Evolutionary conservation across 1,140 invertebrate species (phyloP).

Genomic region (Sminthurinus signatus): DNA sequence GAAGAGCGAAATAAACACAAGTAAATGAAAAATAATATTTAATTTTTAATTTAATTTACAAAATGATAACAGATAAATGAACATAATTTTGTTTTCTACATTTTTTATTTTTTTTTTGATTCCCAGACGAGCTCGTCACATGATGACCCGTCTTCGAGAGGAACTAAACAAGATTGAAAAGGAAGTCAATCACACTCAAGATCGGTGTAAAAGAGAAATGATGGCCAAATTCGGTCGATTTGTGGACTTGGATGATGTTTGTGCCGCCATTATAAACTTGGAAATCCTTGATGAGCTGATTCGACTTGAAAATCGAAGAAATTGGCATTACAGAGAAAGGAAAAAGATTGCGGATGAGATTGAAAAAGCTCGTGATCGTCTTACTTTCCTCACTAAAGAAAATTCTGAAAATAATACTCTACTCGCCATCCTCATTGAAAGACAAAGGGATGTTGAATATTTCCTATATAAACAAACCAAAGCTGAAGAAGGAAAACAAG

Average conservation of each 20-base stretch:
- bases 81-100: no score
- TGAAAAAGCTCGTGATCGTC: slow-evolving; percentile 12
- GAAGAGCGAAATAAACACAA: slow-evolving; percentile 17
- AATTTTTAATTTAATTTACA: not conserved
- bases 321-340: slow-evolving; percentile 23
- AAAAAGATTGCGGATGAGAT: slow-evolving; percentile 15
- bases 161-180: slow-evolving; percentile 29
- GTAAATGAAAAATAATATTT: slow-evolving; percentile 2
- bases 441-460: slow-evolving; percentile 30
- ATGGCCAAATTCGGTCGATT: slow-evolving; percentile 26
- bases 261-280: slow-evolving; percentile 35
- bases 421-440: slow-evolving; percentile 28
- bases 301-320: slow-evolving; percentile 18
- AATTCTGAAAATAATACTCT: slow-evolving; percentile 34
- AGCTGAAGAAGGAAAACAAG: not conserved
- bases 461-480: slow-evolving; percentile 19
- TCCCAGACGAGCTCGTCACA: slow-evolving; percentile 23
- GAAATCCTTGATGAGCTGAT: slow-evolving; percentile 21
- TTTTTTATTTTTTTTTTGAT: slow-evolving; percentile 10
- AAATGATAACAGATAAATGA: slow-evolving; percentile 2
- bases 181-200: slow-evolving; percentile 14
- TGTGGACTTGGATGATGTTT: slow-evolving; percentile 33
- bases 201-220: slow-evolving; percentile 24
- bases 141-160: slow-evolving; percentile 25
- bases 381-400: slow-evolving; percentile 20